Conservation (phyloP, 2,888 invertebrate species). For the Watsonalla binaria region DNA sequence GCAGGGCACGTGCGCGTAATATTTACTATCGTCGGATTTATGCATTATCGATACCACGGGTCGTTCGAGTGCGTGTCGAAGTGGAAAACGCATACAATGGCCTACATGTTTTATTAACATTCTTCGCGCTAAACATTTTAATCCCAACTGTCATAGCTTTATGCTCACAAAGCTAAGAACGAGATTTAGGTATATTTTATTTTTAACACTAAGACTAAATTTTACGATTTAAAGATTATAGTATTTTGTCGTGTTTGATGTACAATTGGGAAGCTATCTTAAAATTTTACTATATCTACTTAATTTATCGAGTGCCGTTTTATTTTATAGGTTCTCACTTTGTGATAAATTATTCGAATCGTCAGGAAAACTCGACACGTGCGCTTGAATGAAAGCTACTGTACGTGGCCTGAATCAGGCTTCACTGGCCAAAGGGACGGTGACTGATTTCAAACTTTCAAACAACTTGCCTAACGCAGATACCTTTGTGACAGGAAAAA, state of each 20-base stretch:
- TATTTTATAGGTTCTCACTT: slow-evolving; percentile 31
- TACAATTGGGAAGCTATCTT: not conserved
- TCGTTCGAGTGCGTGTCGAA: slow-evolving; percentile 10
- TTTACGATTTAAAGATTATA: too few species aligned
- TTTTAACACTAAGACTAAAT: too few species aligned
- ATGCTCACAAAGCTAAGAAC: too few species aligned
- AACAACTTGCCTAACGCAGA: slow-evolving; percentile 1
- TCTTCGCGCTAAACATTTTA: too few species aligned
- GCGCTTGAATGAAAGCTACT: slow-evolving; percentile 45
- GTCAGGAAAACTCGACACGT: slow-evolving; percentile 36
- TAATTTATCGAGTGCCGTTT: slow-evolving; percentile 2
- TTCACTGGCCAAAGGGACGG: slow-evolving; percentile 12
- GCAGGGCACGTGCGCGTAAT: slow-evolving; percentile 25
- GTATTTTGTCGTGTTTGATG: too few species aligned
- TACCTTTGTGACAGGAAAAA: slow-evolving; percentile 2
- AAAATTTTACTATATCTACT: not conserved
- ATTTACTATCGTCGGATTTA: slow-evolving; percentile 27
- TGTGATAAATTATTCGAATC: slow-evolving; percentile 43
- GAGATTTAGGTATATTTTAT: too few species aligned
- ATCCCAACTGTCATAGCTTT: too few species aligned
- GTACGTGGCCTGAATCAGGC: slow-evolving; percentile 40
- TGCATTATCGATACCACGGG: slow-evolving; percentile 22
- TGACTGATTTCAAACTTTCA: slow-evolving; percentile 31
- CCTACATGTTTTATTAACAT: slow-evolving; percentile 4
- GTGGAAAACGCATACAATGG: slow-evolving; percentile 7